These are phyloP conservation scores for Carcinoscorpius rotundicauda DNA, from an alignment of 1,140 invertebrate species.

Conservation along the genomic window DNA sequence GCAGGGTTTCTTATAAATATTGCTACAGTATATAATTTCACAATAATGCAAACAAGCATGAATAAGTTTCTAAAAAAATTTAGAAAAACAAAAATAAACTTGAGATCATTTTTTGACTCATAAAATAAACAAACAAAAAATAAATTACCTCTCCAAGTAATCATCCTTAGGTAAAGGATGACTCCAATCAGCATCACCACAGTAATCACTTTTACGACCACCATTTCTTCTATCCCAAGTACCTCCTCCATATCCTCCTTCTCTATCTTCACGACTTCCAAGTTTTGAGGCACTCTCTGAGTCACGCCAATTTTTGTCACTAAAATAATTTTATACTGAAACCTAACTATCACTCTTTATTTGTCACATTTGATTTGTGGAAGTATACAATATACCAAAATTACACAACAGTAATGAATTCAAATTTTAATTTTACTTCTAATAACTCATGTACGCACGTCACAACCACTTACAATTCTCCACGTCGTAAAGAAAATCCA, in stretches of 20 bases:
- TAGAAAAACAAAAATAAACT: conserved; percentile 51
- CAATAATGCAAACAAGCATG: neutral
- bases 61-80: neutral
- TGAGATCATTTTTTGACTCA: conserved; percentile 45
- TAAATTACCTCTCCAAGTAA: conserved; percentile 51
- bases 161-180: conserved; percentile 68
- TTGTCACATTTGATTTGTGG: no score
- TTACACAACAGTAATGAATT: no score
- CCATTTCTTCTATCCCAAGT: conserved; percentile 19
- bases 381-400: no score
- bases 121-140: conserved; percentile 55
- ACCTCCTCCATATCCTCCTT: neutral
- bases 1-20: neutral
- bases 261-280: conserved; percentile 14
- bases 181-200: conserved; percentile 60
- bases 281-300: conserved; percentile 9
- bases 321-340: neutral
- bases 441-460: no score
- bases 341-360: no score
- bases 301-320: conserved; percentile 11
- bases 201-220: conserved; percentile 22
- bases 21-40: neutral
- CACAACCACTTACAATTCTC: no score
- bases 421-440: no score
- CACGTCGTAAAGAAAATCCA: no score